Base-by-base conservation (phyloP, 2,797 vertebrate genomes). In the Sebastes dallii region DNA sequence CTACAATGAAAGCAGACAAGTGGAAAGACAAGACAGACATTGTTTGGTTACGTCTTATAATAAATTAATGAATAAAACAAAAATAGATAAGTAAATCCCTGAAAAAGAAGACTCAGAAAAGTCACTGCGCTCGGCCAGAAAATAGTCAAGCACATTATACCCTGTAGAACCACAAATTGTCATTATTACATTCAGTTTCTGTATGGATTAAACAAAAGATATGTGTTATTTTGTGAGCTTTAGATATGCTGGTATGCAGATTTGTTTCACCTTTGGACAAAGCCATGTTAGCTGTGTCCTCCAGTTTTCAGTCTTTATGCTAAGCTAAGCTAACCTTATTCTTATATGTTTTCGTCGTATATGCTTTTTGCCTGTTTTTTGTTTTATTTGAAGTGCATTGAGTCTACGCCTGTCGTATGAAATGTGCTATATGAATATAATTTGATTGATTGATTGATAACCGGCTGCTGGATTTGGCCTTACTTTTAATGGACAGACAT, bases 391-490 rank as follows among this genome's bases (percentile, higher is more conserved):
- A 46, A 46, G 0, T 46, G 42, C 42, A 46, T 46, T 46, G 42
- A 18, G 42, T 46, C 6, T 42, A 42, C 39, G 39, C 39, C 39
- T 18, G 42, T 46, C 3, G 16, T 46, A 46, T 46, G 16, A 46
- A 18, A 46, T 46, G 42, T 46, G 0, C 42, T 46, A 0, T 46
- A 46, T 46, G 0, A 46, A 18, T 0, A 18, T 46, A 18, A 46
- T 46, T 46, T 46, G 0, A 46, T 46, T 46, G 6, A 46, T 18
- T 18, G 42, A 46, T 46, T 46, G 42, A 46, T 46, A 46, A 46
- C 42, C 42, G 11, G n/a, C 30, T 68, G 6, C 6, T 24, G 27
- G 20, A 30, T 68, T 6, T 39, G 14, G 29, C 20, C 20, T 22
- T 39, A 14, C 13, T 68, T 34, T 27, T 58, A 32, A 32, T 42